Evolutionary conservation across 2,113 vertebrate species (phyloP).

Genomic region (Corydoras maculifer): DNA sequence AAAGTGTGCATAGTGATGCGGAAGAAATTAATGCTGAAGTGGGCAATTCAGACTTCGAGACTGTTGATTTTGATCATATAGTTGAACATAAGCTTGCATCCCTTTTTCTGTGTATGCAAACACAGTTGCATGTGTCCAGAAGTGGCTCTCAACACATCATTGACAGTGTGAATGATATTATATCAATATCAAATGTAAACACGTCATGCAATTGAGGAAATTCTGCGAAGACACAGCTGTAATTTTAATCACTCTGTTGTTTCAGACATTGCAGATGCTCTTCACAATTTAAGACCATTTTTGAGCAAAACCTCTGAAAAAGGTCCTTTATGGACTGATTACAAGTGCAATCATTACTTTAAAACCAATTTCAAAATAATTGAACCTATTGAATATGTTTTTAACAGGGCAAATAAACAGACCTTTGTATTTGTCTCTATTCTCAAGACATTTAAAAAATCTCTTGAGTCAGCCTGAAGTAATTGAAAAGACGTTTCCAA

Average conservation of each 20-base stretch:
- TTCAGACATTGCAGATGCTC: background rate
- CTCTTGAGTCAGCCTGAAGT: slow-evolving; percentile 18
- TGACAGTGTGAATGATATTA: too few species aligned
- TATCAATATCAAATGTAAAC: too few species aligned
- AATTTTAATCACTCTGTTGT: background rate
- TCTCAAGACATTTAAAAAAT: slow-evolving; percentile 4
- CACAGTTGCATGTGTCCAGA: too few species aligned
- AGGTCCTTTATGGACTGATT: slow-evolving; percentile 8
- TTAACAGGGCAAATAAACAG: slow-evolving; percentile 4
- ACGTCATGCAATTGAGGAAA: too few species aligned
- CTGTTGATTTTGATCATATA: background rate
- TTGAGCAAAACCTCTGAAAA: slow-evolving; percentile 15
- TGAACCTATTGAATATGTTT: slow-evolving; percentile 24
- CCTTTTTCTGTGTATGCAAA: too few species aligned
- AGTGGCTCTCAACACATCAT: too few species aligned
- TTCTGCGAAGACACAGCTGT: background rate
- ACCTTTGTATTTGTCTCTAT: slow-evolving; percentile 27
- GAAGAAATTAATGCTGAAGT: slow-evolving; percentile 25
- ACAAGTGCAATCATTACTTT: slow-evolving; percentile 21
- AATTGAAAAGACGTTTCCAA: too few species aligned
- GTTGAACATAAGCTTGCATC: background rate
- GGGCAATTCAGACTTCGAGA: slow-evolving; percentile 11
- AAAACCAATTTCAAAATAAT: slow-evolving; percentile 17
- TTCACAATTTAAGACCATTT: slow-evolving; percentile 21
- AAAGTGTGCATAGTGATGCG: slow-evolving; percentile 1